Evolutionary conservation across 2,888 invertebrate genomes (phyloP), one percentile per base, ranked within the genome.

Genomic region (Drosophila fungiperda): DNA sequence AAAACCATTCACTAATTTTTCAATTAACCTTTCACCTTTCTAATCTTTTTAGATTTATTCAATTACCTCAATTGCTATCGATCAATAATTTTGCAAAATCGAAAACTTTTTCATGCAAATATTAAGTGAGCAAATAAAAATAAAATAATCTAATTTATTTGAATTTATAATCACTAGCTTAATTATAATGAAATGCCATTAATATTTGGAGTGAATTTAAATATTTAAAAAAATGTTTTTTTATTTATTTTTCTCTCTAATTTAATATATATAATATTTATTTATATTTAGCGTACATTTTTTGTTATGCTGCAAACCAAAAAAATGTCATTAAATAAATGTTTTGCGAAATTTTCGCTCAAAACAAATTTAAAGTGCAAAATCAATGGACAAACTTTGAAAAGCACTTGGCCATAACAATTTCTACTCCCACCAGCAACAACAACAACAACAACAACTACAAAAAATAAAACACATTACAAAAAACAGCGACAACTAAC

Each of bases 241-340:
- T 23, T 45, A 20, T 8, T 23, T 15, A 26, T 3, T 11, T 17
- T 1, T 6, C 5, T 17, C 2, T 6, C 5, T 17, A 1, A 17
- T 3, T 29, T 1, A 9, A 9, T 2, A 9, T 17, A 9, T 49
- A 26, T 8, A 23, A 23, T n/a, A n/a, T n/a, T n/a, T n/a, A n/a
- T n/a, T n/a, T n/a, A 7, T 7, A 20, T 20, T 49, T 26, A 9
- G 17, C 2, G 15, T 5, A 8, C 0, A 5, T 26, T 23, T 45
- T 5, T 20, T 17, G 35, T 17, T 26, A 17, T 17, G 20, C 45
- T 3, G 20, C 7, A 45, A 15, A 8, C 45, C 23, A 45, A 20
- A 45, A 45, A 80, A 84, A 87, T 82, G 78, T 59, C 80, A 75
- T 83, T 85, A 73, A 87, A 67, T 76, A 69, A 74, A 73, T 75